Base-by-base conservation (phyloP, 2,888 invertebrate species). In the Catotricha subobsoleta region DNA sequence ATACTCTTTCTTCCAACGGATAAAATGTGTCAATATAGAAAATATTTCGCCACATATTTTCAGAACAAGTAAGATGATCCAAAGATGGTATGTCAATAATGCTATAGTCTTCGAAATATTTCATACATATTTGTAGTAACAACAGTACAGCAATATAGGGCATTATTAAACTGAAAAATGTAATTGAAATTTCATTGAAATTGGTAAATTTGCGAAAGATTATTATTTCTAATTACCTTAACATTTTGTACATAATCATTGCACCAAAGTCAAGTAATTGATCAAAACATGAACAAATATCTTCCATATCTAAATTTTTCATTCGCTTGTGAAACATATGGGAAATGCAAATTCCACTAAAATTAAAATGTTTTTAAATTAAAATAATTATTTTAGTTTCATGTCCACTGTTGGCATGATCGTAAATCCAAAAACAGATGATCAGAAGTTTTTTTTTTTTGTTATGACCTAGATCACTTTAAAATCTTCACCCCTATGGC, bases 21-120 rank as follows among this genome's bases (percentile, higher is more conserved):
- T 69, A 75, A 25, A 71, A 60, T 2, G 69, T 74, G 48, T 72
- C 72, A 36, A 76, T 54, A 50, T 73, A 77, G 1, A 76, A 59
- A 12, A 72, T 58, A 53, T 76, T 76, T 44, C 71, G 62, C 74
- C 76, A 76, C 69, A 75, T 74, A 54, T 69, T 66, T 27, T 56
- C 51, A 44, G 67, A 66, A 52, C 77, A 77, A 50, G 66, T 71
- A 42, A 53, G 47, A 44, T 68, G 65, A 55, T 76, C 75, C 28
- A 57, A 56, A 38, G 69, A 70, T 0, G 70, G 70, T 3, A 72
- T 60, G 42, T 67, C 59, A 46, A 75, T 58, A 2, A 65, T 60
- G 1, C 65, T 60, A 46, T 59, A 60, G 3, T 65, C 54, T 45
- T 60, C 51, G 27, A 65, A 62, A 46, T 67, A 59, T 49, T 66